Evolutionary conservation across 1,140 invertebrate species (phyloP), one percentile per base, ranked within the genome.

Genomic region (Zaprionus gabonicus): DNA sequence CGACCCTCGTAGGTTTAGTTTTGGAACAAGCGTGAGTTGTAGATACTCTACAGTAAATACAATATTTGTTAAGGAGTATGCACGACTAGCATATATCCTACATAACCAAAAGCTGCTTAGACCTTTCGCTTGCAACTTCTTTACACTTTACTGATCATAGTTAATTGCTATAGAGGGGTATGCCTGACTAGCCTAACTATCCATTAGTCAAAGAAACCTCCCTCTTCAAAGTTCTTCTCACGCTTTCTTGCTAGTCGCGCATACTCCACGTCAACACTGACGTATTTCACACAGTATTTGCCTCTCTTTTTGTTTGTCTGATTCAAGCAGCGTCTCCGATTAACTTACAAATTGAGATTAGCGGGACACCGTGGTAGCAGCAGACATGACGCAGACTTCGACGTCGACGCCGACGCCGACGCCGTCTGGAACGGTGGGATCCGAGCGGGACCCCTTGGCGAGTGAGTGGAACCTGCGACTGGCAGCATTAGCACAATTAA

Each of bases 291-390:
- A 49, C 38, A 49, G 49, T 25, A 25, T 56, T 60, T 62, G 51
- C 59, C 71, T 78, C 65, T 65, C 49, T 60, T 41, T 70, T 70
- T 72, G 75, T 70, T 70, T 72, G 75, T 74, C 60, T 53, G 75
- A 79, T 31, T 88, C 85, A 90, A 85, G 81, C 85, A 86, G 85
- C 86, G 82, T 71, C 86, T 86, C 76, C 85, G 85, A 90, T 90
- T 90, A 90, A 86, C 85, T 90, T 90, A 90, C 85, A 90, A 90
- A 90, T 90, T 90, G 85, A 82, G 85, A 86, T 90, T 90, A 90
- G 85, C 85, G 85, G 85, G 85, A 90, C 85, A 90, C 88, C 85
- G 62, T 74, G 56, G 68, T 76, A 85, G 78, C 78, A 6, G 46
- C 46, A 51, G 46, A 25, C 20, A 13, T 10, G 20, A 70, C 38